Evolutionary conservation across 2,888 invertebrate genomes (phyloP).

Genomic region (Biston stratarius): DNA sequence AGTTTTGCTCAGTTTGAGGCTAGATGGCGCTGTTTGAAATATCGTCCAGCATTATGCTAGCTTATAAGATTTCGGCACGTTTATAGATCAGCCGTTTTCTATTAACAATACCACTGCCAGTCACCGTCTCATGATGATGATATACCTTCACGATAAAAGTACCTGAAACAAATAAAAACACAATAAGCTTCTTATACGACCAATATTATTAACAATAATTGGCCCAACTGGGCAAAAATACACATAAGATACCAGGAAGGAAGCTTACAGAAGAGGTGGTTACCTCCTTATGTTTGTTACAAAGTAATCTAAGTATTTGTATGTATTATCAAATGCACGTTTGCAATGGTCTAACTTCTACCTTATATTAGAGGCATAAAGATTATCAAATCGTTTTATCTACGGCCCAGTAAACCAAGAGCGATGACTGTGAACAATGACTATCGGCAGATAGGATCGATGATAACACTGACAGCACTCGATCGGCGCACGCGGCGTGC

Average conservation of each 20-base stretch:
- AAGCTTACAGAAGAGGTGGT: not conserved
- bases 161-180: not conserved
- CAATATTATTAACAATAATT: not conserved
- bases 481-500: slow-evolving; percentile 51
- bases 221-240: not conserved
- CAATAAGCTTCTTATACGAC: not conserved
- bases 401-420: slow-evolving; percentile 47
- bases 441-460: slow-evolving; percentile 68
- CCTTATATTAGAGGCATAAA: not conserved
- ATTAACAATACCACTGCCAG: no score
- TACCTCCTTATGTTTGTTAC: not conserved
- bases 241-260: not conserved
- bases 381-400: slow-evolving; percentile 21
- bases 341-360: not conserved
- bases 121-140: no score
- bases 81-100: no score
- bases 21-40: no score
- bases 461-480: slow-evolving; percentile 58
- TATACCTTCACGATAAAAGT: not conserved
- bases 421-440: slow-evolving; percentile 71
- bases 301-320: not conserved
- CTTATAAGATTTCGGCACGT: no score
- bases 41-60: no score
- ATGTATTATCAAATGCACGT: not conserved
- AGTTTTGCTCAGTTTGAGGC: no score